Evolutionary conservation across 2,113 vertebrate species (phyloP), one percentile per base, ranked within the genome.

Genomic region (Scomber colias): DNA sequence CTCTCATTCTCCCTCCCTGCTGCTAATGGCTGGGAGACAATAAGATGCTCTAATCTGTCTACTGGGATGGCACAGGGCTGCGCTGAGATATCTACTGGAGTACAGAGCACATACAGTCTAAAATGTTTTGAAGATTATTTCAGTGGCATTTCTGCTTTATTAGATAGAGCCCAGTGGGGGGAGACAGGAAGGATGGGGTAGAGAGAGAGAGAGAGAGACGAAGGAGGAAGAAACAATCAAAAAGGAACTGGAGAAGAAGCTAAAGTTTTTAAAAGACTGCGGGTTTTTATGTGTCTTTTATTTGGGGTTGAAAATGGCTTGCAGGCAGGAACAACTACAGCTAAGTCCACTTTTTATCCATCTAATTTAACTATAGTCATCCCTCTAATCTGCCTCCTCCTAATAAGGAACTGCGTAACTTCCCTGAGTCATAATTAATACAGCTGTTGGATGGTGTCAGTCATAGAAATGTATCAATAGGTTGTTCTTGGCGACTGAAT

Each of bases 21-120:
- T 63, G 76, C 90, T 92, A 91, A 94, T 91, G 79, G 91, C 75
- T 80, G 71, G n/a, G 64, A 92, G 85, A 93, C 91, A 94, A 94
- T 94, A 93, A 92, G 59, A 92, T 65, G 77, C 81, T 74, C 63
- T 91, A 93, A 92, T 90, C 90, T 91, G 80, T 85, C 84, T 51
- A 63, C 65, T 56, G 82, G 87, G 82, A 89, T 19, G 76, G 79
- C 24, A 24, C 65, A 24, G 59, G 75, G 82, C 84, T 53, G 61
- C 10, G 13, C 44, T 11, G 75, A 82, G 83, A 90, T 87, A 84
- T 84, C 85, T 74, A 0, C 72, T 53, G 71, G 73, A 73, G 59
- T 24, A 21, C 81, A 74, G 67, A 54, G 78, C 74, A 70, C 67
- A 84, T 66, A 77, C 62, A 53, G 74, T 61, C 81, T 68, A 16